These are phyloP conservation scores for Blastobasis adustella DNA, from an alignment of 2,888 invertebrate genomes.

Conservation along the genomic window DNA sequence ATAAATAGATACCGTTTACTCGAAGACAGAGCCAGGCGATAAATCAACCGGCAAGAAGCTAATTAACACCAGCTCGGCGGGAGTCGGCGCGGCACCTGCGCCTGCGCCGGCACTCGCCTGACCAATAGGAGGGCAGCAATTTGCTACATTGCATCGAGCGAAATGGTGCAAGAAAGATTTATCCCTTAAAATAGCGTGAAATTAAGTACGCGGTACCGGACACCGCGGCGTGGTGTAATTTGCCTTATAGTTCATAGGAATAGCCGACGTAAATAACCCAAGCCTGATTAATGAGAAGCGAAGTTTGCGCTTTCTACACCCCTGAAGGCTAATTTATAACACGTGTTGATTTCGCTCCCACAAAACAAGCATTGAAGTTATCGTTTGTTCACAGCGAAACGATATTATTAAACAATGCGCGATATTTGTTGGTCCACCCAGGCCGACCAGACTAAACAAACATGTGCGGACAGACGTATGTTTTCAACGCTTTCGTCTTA, in stretches of 20 bases:
- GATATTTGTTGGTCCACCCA: constrained; percentile 14
- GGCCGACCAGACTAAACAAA: constrained; percentile 34
- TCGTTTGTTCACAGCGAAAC: constrained; percentile 1
- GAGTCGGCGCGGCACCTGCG: constrained; percentile 46
- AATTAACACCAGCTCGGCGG: constrained; percentile 47
- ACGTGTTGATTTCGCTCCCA: constrained; percentile 10
- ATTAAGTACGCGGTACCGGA: constrained; percentile 4
- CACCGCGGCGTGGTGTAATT: background rate
- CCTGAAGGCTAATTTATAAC: constrained; percentile 1
- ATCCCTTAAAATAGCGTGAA: constrained; percentile 13
- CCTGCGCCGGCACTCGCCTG: constrained; percentile 13
- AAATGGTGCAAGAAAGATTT: constrained; percentile 13
- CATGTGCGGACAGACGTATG: constrained; percentile 28
- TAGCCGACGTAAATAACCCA: background rate
- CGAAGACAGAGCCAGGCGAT: constrained; percentile 43
- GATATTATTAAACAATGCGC: constrained; percentile 21
- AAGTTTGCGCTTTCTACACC: constrained; percentile 12
- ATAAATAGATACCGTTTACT: constrained; percentile 39
- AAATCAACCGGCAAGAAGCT: constrained; percentile 53
- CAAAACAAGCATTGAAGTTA: constrained; percentile 8
- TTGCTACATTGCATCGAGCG: constrained; percentile 21
- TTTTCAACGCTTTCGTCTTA: constrained; percentile 24
- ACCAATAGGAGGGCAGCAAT: constrained; percentile 27
- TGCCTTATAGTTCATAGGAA: background rate
- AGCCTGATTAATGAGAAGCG: constrained; percentile 15